These are phyloP conservation scores for Pristis pectinata DNA, from an alignment of 2,797 vertebrate species.

Conservation along the genomic window DNA sequence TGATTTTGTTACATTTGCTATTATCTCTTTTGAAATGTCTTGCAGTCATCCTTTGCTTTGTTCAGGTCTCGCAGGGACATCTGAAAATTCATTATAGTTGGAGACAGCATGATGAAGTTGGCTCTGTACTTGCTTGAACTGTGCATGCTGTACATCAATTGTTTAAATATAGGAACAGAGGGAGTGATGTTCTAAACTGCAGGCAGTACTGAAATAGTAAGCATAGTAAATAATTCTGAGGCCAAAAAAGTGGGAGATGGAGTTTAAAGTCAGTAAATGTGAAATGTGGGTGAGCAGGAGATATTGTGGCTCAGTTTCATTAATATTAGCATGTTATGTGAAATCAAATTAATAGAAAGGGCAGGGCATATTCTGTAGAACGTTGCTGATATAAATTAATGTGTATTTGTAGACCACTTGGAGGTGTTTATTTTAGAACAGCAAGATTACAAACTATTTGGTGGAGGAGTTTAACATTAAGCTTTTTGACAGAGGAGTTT, in stretches of 20 bases:
- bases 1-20: background rate
- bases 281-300: background rate
- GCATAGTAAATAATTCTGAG: background rate
- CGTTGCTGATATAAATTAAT: no score
- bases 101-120: background rate
- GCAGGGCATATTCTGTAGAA: no score
- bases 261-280: background rate
- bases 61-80: background rate
- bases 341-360: no score
- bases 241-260: background rate
- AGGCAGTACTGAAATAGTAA: background rate
- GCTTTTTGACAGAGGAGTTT: no score
- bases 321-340: background rate
- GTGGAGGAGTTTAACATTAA: no score
- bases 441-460: no score
- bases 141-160: background rate
- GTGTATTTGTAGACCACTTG: no score
- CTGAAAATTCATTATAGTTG: background rate
- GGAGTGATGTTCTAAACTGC: background rate
- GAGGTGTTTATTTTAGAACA: no score
- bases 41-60: background rate
- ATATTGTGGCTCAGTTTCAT: background rate
- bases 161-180: background rate
- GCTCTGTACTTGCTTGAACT: background rate
- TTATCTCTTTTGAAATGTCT: background rate